Percentiles rank a stretch among this genome's conserved stretches.
phyloP scores from a whole-genome alignment of 2,888 invertebrate genomes.

The Thelaira solivaga region DNA sequence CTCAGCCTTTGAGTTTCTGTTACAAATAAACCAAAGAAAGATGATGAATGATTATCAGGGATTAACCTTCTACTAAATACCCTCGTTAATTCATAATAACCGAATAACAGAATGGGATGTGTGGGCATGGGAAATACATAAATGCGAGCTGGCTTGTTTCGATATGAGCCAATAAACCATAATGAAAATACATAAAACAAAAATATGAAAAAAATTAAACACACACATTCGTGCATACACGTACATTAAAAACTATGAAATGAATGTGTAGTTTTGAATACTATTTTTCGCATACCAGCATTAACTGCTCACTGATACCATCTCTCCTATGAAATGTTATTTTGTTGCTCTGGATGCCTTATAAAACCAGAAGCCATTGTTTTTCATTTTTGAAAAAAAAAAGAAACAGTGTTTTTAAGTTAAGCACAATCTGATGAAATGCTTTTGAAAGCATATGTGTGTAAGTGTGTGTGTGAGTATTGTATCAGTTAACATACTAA shows the following conservation, averaged over 20 bases:
- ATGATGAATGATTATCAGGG: too few species aligned
- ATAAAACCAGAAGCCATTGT: not conserved
- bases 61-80: too few species aligned
- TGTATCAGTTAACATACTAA: not conserved
- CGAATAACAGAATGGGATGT: too few species aligned
- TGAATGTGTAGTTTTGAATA: not conserved
- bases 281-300: slow-evolving; percentile 10
- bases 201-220: slow-evolving; percentile 11
- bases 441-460: not conserved
- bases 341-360: not conserved
- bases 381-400: too few species aligned
- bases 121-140: slow-evolving; percentile 29
- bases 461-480: not conserved
- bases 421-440: too few species aligned
- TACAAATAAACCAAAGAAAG: too few species aligned
- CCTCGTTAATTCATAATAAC: not conserved
- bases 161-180: slow-evolving; percentile 51
- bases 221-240: too few species aligned
- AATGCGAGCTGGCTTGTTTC: slow-evolving; percentile 28
- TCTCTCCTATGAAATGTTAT: slow-evolving; percentile 1
- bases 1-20: too few species aligned
- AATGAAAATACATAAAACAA: slow-evolving; percentile 41
- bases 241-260: slow-evolving; percentile 21
- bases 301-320: slow-evolving; percentile 42
- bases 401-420: not conserved